Conservation (phyloP, 2,113 vertebrate genomes). For the Callospermophilus lateralis region DNA sequence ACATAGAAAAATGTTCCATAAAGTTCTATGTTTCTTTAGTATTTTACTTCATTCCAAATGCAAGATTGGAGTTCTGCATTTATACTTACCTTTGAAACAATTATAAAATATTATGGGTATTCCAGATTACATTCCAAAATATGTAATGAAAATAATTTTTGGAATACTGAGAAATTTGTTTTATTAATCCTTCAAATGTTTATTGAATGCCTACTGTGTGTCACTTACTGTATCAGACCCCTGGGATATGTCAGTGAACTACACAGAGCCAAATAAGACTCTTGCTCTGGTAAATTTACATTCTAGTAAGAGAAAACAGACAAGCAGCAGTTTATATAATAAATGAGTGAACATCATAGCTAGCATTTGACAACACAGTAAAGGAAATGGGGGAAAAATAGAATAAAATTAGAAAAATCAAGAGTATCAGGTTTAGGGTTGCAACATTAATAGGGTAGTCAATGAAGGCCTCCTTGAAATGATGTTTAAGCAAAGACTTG, state of each 20-base stretch:
- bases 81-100: constrained; percentile 29
- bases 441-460: neutral
- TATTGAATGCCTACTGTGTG: neutral
- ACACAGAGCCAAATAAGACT: neutral
- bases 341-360: neutral
- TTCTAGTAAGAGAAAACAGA: neutral
- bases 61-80: neutral
- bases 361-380: neutral
- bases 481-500: neutral
- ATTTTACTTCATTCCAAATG: neutral
- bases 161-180: neutral
- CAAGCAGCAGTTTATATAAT: neutral
- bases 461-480: neutral
- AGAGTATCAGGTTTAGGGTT: neutral
- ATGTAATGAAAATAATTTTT: constrained; percentile 37
- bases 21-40: neutral
- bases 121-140: constrained; percentile 46
- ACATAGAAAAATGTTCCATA: neutral
- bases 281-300: neutral
- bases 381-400: neutral
- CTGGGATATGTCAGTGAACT: neutral
- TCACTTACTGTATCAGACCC: neutral
- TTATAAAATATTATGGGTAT: neutral
- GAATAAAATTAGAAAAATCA: neutral
- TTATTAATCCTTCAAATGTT: neutral